A percentile compares a stretch with the other conserved stretches of the same genome.
Conservation (phyloP, 1,140 invertebrate species). For the Lasaia peninsularis region DNA sequence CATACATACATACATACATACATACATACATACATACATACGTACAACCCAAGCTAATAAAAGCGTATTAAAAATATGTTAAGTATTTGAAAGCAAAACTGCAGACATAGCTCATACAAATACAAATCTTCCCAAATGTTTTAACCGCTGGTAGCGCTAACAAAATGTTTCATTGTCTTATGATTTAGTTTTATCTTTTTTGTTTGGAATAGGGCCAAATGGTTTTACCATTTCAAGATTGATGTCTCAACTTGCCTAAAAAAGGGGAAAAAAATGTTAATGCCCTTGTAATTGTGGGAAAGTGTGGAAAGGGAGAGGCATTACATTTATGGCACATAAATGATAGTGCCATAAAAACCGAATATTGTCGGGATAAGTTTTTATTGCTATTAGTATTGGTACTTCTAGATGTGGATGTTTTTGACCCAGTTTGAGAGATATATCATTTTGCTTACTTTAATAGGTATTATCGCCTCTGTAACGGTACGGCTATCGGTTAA, state of each 20-base stretch:
- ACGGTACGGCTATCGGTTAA: too few species aligned
- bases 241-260: slow-evolving; percentile 47
- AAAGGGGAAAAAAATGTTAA: slow-evolving; percentile 45
- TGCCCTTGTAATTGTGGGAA: slow-evolving; percentile 37
- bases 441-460: too few species aligned
- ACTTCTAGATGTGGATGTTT: slow-evolving; percentile 1
- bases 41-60: too few species aligned
- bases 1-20: too few species aligned
- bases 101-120: too few species aligned
- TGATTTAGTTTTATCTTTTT: slow-evolving; percentile 59
- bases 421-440: neutral
- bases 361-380: slow-evolving; percentile 3
- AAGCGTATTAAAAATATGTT: too few species aligned
- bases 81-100: too few species aligned
- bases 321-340: slow-evolving; percentile 7
- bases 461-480: too few species aligned
- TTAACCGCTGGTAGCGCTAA: neutral
- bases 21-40: too few species aligned
- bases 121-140: slow-evolving; percentile 1
- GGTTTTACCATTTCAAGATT: slow-evolving; percentile 53
- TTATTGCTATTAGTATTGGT: slow-evolving; percentile 12
- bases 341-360: slow-evolving; percentile 10
- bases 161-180: slow-evolving; percentile 38
- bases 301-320: slow-evolving; percentile 21
- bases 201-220: slow-evolving; percentile 51